A percentile compares a stretch with the other conserved stretches of the same genome.
These are phyloP conservation scores for Carposina sasakii DNA, from an alignment of 1,140 invertebrate genomes.

Conservation along the genomic window DNA sequence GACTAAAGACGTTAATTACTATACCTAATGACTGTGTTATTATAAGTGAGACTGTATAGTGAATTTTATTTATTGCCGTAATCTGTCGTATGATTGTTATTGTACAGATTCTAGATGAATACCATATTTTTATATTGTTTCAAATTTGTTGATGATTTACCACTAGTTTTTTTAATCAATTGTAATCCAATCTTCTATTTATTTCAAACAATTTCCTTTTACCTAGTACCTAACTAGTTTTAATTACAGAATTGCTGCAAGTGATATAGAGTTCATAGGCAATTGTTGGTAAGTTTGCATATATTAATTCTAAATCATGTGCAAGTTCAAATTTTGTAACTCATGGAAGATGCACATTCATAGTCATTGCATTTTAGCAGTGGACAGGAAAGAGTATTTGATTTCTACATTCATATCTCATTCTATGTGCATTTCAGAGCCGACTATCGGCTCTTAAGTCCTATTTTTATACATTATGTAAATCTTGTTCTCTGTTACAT, in stretches of 20 bases:
- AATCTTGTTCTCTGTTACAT: conserved; percentile 69
- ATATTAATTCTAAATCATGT: conserved; percentile 65
- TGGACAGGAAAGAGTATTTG: conserved; percentile 53
- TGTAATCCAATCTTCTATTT: conserved; percentile 54
- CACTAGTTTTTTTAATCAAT: conserved; percentile 43
- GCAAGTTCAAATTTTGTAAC: conserved; percentile 59
- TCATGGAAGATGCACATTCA: conserved; percentile 46
- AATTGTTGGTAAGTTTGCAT: conserved; percentile 60
- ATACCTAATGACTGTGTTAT: conserved; percentile 52
- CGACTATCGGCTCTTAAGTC: conserved; percentile 57
- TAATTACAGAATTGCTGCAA: conserved; percentile 53
- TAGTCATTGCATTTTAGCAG: conserved; percentile 69
- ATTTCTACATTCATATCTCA: conserved; percentile 65
- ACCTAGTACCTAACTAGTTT: conserved; percentile 43
- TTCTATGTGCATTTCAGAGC: conserved; percentile 66
- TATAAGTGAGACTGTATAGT: conserved; percentile 68
- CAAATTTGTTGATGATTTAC: conserved; percentile 56
- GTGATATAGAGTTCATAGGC: conserved; percentile 38
- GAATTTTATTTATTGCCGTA: conserved; percentile 69
- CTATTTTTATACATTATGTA: conserved; percentile 73
- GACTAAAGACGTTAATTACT: conserved; percentile 36
- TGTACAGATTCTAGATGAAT: conserved; percentile 63
- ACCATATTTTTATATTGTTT: conserved; percentile 62
- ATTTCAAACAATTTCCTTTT: conserved; percentile 41
- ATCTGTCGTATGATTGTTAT: conserved; percentile 59